Base-by-base conservation (phyloP, 2,888 invertebrate species). In the Parthenolecanium corni region DNA sequence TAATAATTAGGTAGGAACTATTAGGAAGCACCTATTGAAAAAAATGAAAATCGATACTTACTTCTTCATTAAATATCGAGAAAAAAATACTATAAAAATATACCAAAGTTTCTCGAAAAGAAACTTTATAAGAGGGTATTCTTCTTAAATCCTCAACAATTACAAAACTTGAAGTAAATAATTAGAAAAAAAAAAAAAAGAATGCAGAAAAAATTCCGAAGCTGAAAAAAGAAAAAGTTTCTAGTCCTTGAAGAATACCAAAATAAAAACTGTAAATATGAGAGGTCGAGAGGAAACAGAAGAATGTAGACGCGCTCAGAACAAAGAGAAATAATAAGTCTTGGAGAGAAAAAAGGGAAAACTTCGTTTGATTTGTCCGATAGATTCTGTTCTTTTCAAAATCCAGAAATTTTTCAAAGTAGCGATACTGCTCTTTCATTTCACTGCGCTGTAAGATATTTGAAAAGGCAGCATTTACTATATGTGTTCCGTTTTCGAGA, bases 131-230 rank as follows among this genome's bases (percentile, higher is more conserved):
- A 49, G 49, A 21, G 49, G 49, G 49, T 49, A 49, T 20, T 49
- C 49, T 47, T 20, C 49, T 49, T 49, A 49, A n/a, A 20, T 49
- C 49, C 49, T 24, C 49, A 49, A 49, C 49, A 49, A 49, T 49
- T 49, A 49, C 49, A 49, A 49, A 49, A 49, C 49, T 49, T n/a
- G 23, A 20, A 49, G n/a, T 5, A 21, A 49, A 49, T 2, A 23
- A 49, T 23, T 49, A 24, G 21, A 23, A 49, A 49, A 49, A 49
- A 49, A 14, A n/a, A 31, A 31, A 31, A 31, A 9, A 31, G 31
- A 4, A 31, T 4, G 31, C 4, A 31, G 9, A 31, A 31, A 31
- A 9, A 6, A 31, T 4, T 31, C 31, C 31, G 31, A 31, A 31
- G 9, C 4, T 6, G 9, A 9, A 6, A 9, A 31, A 31, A 9